Percentiles rank a stretch among this genome's conserved stretches.
Evolutionary conservation across 2,113 vertebrate species (phyloP).

Genomic region (Engraulis encrasicolus): DNA sequence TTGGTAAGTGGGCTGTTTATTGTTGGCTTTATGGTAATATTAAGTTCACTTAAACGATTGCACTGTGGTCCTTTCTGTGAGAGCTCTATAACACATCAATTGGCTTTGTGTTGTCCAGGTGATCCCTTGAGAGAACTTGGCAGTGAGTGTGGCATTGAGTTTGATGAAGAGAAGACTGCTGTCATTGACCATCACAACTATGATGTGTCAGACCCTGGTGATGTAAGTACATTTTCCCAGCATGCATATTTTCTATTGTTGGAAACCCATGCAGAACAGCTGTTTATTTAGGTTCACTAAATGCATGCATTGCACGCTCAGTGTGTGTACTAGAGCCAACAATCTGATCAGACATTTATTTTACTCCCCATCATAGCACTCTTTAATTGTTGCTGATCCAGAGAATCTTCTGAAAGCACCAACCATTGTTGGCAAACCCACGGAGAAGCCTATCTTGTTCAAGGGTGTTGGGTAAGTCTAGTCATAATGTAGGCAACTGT

Average conservation of each 20-base stretch:
- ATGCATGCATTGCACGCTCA: not conserved
- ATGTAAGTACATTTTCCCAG: slow-evolving; percentile 73
- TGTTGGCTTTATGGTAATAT: not conserved
- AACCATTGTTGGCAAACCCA: slow-evolving; percentile 88
- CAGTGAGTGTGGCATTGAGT: slow-evolving; percentile 96
- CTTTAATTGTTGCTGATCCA: slow-evolving; percentile 87
- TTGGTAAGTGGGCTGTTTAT: slow-evolving; percentile 71
- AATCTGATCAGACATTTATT: not conserved
- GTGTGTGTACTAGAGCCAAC: not conserved
- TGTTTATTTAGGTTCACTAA: not conserved
- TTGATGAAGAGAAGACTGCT: slow-evolving; percentile 95
- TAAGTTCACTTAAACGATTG: not conserved
- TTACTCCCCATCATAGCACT: slow-evolving; percentile 84
- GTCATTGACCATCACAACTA: slow-evolving; percentile 98
- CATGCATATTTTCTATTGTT: not conserved
- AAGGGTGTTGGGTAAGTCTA: slow-evolving; percentile 91
- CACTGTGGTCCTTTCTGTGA: not conserved
- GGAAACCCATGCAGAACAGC: not conserved
- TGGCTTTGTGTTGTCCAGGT: slow-evolving; percentile 69
- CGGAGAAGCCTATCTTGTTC: slow-evolving; percentile 89
- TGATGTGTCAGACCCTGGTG: slow-evolving; percentile 90
- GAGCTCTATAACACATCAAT: not conserved
- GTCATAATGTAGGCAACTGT: not conserved
- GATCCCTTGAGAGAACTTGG: slow-evolving; percentile 95
- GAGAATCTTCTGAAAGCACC: slow-evolving; percentile 95